Evolutionary conservation across 2,888 invertebrate species (phyloP).

Genomic region (Glaucopsyche alexis): DNA sequence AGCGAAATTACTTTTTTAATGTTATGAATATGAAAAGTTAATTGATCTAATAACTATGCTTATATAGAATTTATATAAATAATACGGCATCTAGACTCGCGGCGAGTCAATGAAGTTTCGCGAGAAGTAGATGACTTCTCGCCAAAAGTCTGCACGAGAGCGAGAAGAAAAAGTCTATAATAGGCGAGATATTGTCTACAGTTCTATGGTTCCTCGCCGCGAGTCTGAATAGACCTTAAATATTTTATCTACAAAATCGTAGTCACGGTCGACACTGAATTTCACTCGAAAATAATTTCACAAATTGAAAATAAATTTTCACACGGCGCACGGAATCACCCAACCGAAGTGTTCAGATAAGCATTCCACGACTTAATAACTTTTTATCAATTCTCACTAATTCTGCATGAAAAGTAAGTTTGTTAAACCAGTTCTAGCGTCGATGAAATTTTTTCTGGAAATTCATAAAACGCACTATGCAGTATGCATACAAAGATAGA

Average conservation of each 20-base stretch:
- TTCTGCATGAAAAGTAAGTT: constrained; percentile 10
- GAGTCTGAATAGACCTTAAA: background rate
- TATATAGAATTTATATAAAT: too few species aligned
- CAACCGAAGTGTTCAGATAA: background rate
- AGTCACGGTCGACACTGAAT: background rate
- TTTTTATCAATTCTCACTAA: constrained; percentile 17
- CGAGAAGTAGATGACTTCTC: too few species aligned
- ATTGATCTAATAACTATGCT: too few species aligned
- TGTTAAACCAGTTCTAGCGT: background rate
- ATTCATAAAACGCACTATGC: background rate
- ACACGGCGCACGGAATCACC: background rate
- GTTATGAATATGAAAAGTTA: background rate
- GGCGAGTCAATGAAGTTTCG: too few species aligned
- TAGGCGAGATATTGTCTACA: too few species aligned
- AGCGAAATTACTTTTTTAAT: background rate
- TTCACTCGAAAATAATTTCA: background rate
- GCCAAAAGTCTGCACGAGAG: too few species aligned
- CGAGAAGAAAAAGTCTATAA: too few species aligned
- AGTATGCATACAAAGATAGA: background rate
- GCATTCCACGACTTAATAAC: constrained; percentile 22
- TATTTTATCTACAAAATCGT: background rate
- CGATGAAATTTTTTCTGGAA: background rate
- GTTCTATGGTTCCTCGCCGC: background rate
- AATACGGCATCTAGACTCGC: too few species aligned
- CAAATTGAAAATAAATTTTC: constrained; percentile 16